These are phyloP conservation scores for Tetranychus cinnabarinus DNA, from an alignment of 1,140 invertebrate genomes.

Conservation along the genomic window DNA sequence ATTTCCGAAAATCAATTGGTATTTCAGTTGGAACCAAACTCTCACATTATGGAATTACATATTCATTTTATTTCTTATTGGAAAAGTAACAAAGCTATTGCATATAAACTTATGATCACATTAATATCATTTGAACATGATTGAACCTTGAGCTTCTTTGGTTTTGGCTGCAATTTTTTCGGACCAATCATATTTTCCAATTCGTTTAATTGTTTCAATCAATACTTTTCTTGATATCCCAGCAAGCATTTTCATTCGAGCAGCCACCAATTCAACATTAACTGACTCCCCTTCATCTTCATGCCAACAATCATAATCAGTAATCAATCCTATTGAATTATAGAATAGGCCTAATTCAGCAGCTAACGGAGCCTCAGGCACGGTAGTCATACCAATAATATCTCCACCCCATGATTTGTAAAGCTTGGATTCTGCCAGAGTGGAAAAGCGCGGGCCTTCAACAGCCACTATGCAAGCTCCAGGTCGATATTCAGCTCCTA, in stretches of 20 bases:
- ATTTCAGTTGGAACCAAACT: too few relatives aligned
- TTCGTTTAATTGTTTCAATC: constrained; percentile 6
- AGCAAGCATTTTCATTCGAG: constrained; percentile 2
- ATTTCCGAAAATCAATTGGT: too few relatives aligned
- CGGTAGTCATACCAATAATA: constrained; percentile 86
- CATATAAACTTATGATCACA: too few relatives aligned
- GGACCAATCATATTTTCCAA: constrained; percentile 12
- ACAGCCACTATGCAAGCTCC: constrained; percentile 66
- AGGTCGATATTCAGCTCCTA: constrained; percentile 32
- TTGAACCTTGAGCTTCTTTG: background rate
- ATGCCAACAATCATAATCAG: constrained; percentile 94
- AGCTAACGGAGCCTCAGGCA: constrained; percentile 73
- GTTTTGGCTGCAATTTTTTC: background rate
- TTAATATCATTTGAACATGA: background rate
- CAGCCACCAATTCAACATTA: constrained; percentile 12
- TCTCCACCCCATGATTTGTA: constrained; percentile 64
- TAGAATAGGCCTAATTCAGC: constrained; percentile 90
- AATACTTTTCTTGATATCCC: constrained; percentile 6
- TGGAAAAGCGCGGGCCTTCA: constrained; percentile 84
- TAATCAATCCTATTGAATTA: constrained; percentile 67
- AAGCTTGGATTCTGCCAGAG: constrained; percentile 69
- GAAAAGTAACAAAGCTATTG: too few relatives aligned
- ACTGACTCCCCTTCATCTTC: constrained; percentile 29
- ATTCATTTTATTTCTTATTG: too few relatives aligned
- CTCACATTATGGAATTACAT: too few relatives aligned